Evolutionary conservation across 1,140 invertebrate genomes (phyloP), one percentile per base, ranked within the genome.

Genomic region (Paracyclopina nana): DNA sequence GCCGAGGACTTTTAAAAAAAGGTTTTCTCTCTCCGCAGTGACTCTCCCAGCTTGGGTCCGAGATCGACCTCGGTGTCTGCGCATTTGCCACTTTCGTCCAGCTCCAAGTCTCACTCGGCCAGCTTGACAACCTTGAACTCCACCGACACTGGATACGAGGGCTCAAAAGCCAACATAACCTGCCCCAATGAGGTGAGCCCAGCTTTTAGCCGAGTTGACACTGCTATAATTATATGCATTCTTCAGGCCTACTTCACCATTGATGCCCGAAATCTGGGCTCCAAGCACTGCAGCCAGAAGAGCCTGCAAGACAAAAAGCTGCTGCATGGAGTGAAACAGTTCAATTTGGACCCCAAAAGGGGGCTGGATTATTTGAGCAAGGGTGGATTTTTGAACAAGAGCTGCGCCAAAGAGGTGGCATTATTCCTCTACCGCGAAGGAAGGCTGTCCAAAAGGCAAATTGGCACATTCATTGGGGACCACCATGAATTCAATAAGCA

Each of bases 281-380:
- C 22, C 46, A 48, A 48, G 27, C 46, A 48, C 20, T 38, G 20
- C n/a, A n/a, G n/a, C n/a, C 25, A 48, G 46, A 48, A 48, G 46
- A 27, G 24, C 46, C 18, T 48, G 27, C 25, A 20, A 20, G 46
- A 48, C 57, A 95, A 95, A 68, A 84, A 94, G 71, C 84, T 90
- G 75, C 27, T 25, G 24, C 16, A 48, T 16, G 94, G 92, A 25
- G 77, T 88, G 42, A 97, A 96, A 68, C 94, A 96, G 66, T 98
- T 97, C 68, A 98, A 98, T 65, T 94, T 96, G 87, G 90, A 98
- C 66, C 91, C 91, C 14, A 96, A 97, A 64, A 95, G 95, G 74
- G 94, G 94, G 52, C 94, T 98, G 62, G 87, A 95, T 69, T 97
- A 91, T 69, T 73, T 98, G 55, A 81, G 95, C 42, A 85, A 95